phyloP scores from a whole-genome alignment of 2,888 invertebrate species.

The Drosophila putrida region DNA sequence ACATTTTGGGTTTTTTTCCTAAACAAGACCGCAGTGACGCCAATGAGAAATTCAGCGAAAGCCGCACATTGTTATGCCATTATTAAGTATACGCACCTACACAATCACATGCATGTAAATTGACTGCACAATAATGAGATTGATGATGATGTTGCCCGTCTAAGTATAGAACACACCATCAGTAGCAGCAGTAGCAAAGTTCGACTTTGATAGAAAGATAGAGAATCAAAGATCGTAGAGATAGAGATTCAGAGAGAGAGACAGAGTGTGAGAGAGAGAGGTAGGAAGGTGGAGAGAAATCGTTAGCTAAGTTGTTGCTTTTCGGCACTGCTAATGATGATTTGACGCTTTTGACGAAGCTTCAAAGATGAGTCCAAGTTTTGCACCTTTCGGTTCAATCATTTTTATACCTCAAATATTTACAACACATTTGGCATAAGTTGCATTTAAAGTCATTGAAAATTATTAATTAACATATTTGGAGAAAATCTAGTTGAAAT shows the following conservation, averaged over 20 bases:
- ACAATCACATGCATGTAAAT: conserved; percentile 5
- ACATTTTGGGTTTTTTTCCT: conserved; percentile 35
- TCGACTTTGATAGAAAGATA: background rate
- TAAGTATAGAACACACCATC: conserved; percentile 50
- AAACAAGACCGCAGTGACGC: conserved; percentile 34
- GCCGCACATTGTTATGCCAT: conserved; percentile 38
- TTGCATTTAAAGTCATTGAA: background rate
- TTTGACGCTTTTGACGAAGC: conserved; percentile 23
- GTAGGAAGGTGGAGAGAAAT: background rate
- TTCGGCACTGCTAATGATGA: conserved; percentile 27
- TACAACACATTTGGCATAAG: background rate
- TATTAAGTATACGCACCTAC: conserved; percentile 22
- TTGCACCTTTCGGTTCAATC: background rate
- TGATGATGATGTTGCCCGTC: conserved; percentile 43
- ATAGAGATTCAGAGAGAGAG: background rate
- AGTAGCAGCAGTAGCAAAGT: conserved; percentile 5
- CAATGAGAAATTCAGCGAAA: conserved; percentile 61
- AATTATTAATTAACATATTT: background rate
- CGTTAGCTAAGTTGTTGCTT: background rate
- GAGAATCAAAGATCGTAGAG: too few species aligned
- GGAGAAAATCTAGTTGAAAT: conserved; percentile 10
- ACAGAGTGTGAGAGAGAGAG: too few species aligned
- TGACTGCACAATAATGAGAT: conserved; percentile 3
- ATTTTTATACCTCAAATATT: conserved; percentile 4
- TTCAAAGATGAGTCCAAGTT: conserved; percentile 26